Conservation (phyloP, 2,113 vertebrate genomes). For the Cavia porcellus region DNA sequence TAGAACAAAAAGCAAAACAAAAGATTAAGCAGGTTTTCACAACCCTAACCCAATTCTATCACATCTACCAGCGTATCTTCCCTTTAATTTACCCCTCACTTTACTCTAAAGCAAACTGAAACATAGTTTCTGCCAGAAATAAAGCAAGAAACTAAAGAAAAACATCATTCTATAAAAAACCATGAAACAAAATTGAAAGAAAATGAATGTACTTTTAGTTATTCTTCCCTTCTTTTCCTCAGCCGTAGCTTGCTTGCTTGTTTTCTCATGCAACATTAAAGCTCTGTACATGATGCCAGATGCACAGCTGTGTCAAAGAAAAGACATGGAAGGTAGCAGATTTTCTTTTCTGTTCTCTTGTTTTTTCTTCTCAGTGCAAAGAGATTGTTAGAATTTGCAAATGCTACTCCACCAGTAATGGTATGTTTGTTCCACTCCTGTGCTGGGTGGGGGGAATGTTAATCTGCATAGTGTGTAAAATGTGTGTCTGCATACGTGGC, state of each 20-base stretch:
- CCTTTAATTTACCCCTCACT: not conserved
- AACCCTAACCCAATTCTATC: not conserved
- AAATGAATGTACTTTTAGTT: constrained; percentile 7
- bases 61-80: not conserved
- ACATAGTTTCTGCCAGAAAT: not conserved
- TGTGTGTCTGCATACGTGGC: not conserved
- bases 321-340: not conserved
- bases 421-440: not conserved
- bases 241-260: not conserved
- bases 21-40: not conserved
- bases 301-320: not conserved
- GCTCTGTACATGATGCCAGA: not conserved
- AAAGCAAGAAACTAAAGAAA: constrained; percentile 1
- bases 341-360: not conserved
- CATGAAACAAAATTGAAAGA: constrained; percentile 26
- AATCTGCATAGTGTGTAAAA: not conserved
- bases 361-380: not conserved
- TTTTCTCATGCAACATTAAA: not conserved
- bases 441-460: not conserved
- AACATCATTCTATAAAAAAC: not conserved
- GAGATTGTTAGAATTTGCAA: not conserved
- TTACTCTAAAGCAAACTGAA: constrained; percentile 10
- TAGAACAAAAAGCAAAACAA: constrained; percentile 32
- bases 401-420: not conserved
- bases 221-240: constrained; percentile 36